Percentiles rank a stretch among this genome's conserved stretches.
phyloP scores from a whole-genome alignment of 2,888 invertebrate genomes.

The Drosophila crucigera region DNA sequence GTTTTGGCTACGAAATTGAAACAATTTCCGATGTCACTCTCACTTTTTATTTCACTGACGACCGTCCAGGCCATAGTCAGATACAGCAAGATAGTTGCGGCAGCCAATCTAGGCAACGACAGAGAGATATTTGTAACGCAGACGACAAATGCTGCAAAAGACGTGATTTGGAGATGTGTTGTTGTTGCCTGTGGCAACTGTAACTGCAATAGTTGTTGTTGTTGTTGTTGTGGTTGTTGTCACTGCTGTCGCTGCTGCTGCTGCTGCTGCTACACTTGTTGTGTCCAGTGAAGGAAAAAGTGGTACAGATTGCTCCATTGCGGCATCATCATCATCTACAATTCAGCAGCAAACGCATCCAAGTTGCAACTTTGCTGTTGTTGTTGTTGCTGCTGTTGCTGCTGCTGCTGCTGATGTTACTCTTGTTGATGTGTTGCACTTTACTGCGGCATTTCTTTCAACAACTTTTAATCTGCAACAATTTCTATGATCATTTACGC shows the following conservation, averaged over 20 bases:
- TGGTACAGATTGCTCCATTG: constrained; percentile 73
- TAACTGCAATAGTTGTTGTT: constrained; percentile 51
- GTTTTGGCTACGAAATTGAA: constrained; percentile 82
- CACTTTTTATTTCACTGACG: constrained; percentile 82
- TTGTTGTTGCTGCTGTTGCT: constrained; percentile 16
- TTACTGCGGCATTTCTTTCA: constrained; percentile 46
- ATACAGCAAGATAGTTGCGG: constrained; percentile 35
- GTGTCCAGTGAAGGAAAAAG: constrained; percentile 74
- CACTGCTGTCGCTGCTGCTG: constrained; percentile 20
- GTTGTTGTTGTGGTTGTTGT: constrained; percentile 22
- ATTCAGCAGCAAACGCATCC: constrained; percentile 55
- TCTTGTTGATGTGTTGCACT: constrained; percentile 66
- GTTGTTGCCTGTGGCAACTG: constrained; percentile 29
- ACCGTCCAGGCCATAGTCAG: constrained; percentile 46
- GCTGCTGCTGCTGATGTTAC: constrained; percentile 45
- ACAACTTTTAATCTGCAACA: constrained; percentile 51
- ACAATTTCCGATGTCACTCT: constrained; percentile 85
- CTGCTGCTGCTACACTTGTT: constrained; percentile 74
- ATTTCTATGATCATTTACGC: constrained; percentile 57
- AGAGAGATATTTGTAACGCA: constrained; percentile 69
- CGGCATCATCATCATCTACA: constrained; percentile 47
- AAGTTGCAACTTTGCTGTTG: constrained; percentile 39
- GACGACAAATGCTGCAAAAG: constrained; percentile 63
- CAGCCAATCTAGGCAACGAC: constrained; percentile 75
- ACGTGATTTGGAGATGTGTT: constrained; percentile 80